Evolutionary conservation across 2,888 invertebrate genomes (phyloP), one percentile per base, ranked within the genome.

Genomic region (Galerucella calmariensis): DNA sequence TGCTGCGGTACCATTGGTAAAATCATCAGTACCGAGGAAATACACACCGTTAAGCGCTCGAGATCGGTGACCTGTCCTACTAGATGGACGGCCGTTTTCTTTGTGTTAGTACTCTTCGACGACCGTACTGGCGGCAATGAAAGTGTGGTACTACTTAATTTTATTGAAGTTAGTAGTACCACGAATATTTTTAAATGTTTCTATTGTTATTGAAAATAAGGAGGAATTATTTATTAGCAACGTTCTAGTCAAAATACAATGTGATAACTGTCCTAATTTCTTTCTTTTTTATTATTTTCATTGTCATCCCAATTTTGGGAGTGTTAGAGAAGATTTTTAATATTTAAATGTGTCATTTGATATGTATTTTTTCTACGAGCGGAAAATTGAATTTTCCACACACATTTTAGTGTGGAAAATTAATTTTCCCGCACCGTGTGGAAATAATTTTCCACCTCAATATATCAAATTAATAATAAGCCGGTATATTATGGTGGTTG

Each of bases 31-130:
- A 46, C 69, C 69, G 59, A 69, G 61, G 63, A 70, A 70, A 62
- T 59, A 48, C 71, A 46, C 66, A 66, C 65, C 65, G 71, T 71
- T 71, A 71, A 41, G 66, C 73, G 75, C 44, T 63, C 56, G 81
- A 81, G 84, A 82, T 80, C 84, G 82, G 81, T 84, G 84, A 84
- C 84, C 84, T 80, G 82, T 79, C 74, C 78, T 79, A 75, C 73
- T 75, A 75, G 74, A 77, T 66, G 56, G 65, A 71, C 41, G 68
- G 62, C 74, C 62, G 70, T 75, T 74, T 75, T 75, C 74, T 77
- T 73, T 75, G 72, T 69, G 69, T 72, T 70, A 20, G 46, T 66
- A 65, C 53, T 53, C 62, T 24, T 12, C 56, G 53, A 66, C 56
- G 58, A 56, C 66, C 62, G 70, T 53, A 63, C 51, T 56, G 63